Conservation (phyloP, 2,797 vertebrate species). For the Neostethus bicornis region DNA sequence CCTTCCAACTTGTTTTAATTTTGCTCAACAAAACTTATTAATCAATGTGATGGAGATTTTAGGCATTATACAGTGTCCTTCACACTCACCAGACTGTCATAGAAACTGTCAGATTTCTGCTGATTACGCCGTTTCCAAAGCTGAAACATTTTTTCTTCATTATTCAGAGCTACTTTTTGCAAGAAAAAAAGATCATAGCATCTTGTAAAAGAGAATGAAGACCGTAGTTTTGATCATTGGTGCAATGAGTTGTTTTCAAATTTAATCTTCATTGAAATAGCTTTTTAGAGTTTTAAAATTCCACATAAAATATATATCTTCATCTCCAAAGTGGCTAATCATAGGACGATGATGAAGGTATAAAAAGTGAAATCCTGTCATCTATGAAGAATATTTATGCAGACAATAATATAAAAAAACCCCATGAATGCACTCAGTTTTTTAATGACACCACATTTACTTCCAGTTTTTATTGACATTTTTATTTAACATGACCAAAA, state of each 20-base stretch:
- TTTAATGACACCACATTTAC: too few relatives aligned
- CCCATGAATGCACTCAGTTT: too few relatives aligned
- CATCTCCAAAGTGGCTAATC: background rate
- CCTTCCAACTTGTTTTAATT: background rate
- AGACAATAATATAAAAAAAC: too few relatives aligned
- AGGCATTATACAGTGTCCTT: background rate
- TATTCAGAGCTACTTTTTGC: background rate
- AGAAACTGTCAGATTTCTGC: conserved; percentile 5
- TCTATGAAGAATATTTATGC: too few relatives aligned
- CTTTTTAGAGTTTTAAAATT: background rate
- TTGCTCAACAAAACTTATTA: background rate
- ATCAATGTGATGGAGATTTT: background rate
- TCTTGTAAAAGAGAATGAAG: background rate
- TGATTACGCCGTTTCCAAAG: background rate
- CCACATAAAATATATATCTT: too few relatives aligned
- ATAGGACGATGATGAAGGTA: too few relatives aligned
- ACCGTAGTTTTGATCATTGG: background rate
- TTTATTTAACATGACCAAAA: too few relatives aligned
- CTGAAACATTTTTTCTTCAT: background rate
- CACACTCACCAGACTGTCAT: conserved; percentile 1
- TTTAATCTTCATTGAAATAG: too few relatives aligned
- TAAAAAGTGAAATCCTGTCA: too few relatives aligned
- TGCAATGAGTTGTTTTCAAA: background rate
- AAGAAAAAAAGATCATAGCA: background rate
- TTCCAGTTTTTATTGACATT: too few relatives aligned